A percentile compares a stretch with the other conserved stretches of the same genome.
These are phyloP conservation scores for Sylvilagus bachmani DNA, from an alignment of 2,113 vertebrate genomes.

Conservation along the genomic window DNA sequence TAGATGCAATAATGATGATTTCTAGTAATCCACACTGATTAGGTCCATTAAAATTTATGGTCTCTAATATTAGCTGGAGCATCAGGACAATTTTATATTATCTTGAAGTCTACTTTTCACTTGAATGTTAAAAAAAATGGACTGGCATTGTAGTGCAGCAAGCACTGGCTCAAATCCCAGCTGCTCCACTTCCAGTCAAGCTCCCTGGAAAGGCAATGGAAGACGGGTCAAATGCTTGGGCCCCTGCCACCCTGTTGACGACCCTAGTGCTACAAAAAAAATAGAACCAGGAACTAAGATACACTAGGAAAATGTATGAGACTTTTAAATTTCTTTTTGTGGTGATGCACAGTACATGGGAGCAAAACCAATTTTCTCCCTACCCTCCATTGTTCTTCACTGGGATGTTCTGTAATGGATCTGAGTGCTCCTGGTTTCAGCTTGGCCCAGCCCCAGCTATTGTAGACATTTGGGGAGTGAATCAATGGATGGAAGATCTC, in stretches of 20 bases:
- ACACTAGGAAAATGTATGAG: not conserved
- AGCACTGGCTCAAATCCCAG: no score
- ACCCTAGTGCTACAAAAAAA: not conserved
- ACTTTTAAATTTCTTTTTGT: not conserved
- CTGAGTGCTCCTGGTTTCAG: no score
- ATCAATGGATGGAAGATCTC: no score
- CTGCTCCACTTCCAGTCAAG: no score
- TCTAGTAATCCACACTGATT: not conserved
- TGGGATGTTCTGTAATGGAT: not conserved
- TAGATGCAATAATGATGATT: not conserved
- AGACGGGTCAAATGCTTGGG: no score
- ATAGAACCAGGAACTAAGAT: not conserved
- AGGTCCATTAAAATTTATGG: not conserved
- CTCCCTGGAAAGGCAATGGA: no score
- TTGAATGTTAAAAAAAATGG: not conserved
- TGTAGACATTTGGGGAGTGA: no score
- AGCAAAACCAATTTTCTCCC: not conserved
- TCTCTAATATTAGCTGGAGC: slow-evolving; percentile 1
- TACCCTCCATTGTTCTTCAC: not conserved
- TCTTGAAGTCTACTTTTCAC: not conserved
- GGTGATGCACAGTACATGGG: not conserved
- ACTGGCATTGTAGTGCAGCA: no score
- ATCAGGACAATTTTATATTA: slow-evolving; percentile 2
- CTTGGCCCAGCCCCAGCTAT: no score
- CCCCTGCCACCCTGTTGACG: no score